phyloP scores from a whole-genome alignment of 2,113 vertebrate genomes.

The Sceloporus tristichus region DNA sequence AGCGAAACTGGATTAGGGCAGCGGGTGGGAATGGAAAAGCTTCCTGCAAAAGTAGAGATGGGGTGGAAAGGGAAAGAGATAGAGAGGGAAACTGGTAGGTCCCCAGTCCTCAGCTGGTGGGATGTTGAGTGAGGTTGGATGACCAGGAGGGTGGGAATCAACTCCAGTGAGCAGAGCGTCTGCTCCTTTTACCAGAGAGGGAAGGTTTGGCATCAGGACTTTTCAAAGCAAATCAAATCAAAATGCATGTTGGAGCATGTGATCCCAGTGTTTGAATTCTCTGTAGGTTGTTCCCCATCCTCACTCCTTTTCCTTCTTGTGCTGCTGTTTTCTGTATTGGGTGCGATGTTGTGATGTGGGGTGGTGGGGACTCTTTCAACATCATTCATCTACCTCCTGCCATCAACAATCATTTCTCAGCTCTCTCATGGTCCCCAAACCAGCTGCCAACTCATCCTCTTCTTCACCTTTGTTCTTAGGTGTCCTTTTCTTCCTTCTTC shows the following conservation, averaged over 20 bases:
- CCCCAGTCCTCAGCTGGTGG: neutral
- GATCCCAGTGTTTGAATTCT: neutral
- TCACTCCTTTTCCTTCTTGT: neutral
- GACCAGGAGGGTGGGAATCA: neutral
- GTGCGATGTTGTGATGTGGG: neutral
- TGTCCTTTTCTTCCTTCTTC: too few relatives aligned
- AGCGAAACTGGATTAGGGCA: neutral
- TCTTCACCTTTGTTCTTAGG: neutral
- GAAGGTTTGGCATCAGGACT: neutral
- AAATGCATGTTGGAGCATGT: neutral
- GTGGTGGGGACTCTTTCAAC: neutral
- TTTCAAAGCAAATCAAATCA: neutral
- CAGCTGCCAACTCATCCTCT: neutral
- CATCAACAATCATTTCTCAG: neutral
- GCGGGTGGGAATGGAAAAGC: neutral
- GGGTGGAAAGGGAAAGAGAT: too few relatives aligned
- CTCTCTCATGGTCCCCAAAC: neutral
- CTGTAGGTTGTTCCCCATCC: neutral
- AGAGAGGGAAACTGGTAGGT: neutral
- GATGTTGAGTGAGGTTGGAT: neutral
- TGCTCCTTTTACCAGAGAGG: neutral
- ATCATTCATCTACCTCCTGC: neutral
- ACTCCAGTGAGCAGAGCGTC: neutral
- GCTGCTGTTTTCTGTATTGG: neutral
- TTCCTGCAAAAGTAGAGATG: neutral